Evolutionary conservation across 2,797 vertebrate species (phyloP), one percentile per base, ranked within the genome.

Genomic region (Alfaro cultratus): DNA sequence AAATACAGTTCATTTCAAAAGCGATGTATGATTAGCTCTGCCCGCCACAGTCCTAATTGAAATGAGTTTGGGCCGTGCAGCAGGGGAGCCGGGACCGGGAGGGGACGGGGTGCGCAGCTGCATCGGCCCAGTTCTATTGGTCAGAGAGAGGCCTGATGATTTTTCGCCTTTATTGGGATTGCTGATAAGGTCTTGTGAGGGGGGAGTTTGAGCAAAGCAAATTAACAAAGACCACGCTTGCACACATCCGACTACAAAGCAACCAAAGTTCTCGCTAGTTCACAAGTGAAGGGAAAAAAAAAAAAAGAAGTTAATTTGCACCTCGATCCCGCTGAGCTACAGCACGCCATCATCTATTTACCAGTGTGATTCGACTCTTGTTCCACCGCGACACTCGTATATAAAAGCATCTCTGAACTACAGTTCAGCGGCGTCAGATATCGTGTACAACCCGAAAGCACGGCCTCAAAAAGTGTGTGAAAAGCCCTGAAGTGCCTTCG

Each of bases 21-120:
- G 85, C 83, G 89, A 93, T 86, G 87, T 91, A 84, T 93, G 92
- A 93, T 93, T 93, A 92, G 91, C 85, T 91, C 85, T 81, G 83
- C 76, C 83, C 82, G 86, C 83, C 84, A 77, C 85, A 73, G 75
- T 78, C 84, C 88, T 91, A 92, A 94, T 91, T 93, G 87, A 92
- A 95, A 94, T 93, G 85, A 83, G 84, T 87, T 89, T 87, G 21
- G 39, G 74, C 77, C 21, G 70, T 77, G 62, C 51, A 1, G 75
- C 11, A 31, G 76, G 77, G 67, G 18, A 62, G n/a, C n/a, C 4
- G 16, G n/a, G 41, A 68, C 62, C 60, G 70, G 78, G 81, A 7
- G 12, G 39, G 36, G 5, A 12, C 36, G 64, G 64, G 21, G 76
- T 62, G 83, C 85, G 72, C 89, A 90, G 90, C 87, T 92, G 88